phyloP scores from a whole-genome alignment of 2,797 vertebrate species.

The Megaceryle alcyon region DNA sequence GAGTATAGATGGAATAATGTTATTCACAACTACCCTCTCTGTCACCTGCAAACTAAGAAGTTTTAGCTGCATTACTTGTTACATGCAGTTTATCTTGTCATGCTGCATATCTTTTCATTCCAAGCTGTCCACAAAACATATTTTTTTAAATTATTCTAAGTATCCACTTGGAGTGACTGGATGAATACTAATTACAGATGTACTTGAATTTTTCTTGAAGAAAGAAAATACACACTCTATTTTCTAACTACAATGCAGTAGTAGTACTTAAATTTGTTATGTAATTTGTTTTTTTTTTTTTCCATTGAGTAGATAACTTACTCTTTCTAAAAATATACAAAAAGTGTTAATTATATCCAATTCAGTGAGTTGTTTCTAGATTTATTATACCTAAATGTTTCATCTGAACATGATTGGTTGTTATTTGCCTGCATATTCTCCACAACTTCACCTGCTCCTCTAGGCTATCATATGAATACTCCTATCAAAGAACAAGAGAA shows the following conservation, averaged over 20 bases:
- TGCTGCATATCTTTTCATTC: neutral
- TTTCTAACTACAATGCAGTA: neutral
- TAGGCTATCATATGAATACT: neutral
- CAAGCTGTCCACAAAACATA: neutral
- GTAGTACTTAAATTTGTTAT: neutral
- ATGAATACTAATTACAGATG: neutral
- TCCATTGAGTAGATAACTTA: neutral
- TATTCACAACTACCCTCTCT: neutral
- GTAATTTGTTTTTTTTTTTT: neutral
- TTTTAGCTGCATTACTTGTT: neutral
- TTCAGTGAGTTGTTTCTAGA: neutral
- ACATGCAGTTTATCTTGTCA: neutral
- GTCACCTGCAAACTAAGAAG: neutral
- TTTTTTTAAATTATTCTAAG: neutral
- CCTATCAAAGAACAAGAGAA: neutral
- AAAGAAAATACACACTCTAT: neutral
- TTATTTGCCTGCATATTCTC: neutral
- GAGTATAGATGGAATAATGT: neutral
- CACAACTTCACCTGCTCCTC: neutral
- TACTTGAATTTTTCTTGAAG: neutral
- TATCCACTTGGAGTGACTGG: neutral
- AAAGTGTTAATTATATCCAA: neutral
- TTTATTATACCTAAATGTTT: neutral
- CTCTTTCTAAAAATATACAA: neutral
- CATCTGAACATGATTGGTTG: neutral